phyloP scores from a whole-genome alignment of 2,888 invertebrate genomes.

The Melieria picta region DNA sequence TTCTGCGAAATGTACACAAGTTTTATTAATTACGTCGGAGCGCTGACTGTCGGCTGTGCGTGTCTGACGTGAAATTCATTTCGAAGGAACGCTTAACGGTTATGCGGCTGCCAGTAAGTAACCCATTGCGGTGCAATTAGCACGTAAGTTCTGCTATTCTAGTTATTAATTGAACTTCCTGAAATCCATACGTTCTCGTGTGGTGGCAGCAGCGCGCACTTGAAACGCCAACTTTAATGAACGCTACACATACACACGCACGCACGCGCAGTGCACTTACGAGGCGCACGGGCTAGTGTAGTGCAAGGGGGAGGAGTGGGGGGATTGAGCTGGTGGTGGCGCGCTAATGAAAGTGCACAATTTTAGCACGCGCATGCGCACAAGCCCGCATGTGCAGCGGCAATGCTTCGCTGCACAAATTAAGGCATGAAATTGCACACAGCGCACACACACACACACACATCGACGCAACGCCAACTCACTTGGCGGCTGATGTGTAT shows the following conservation, averaged over 20 bases:
- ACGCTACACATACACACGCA: not conserved
- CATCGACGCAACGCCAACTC: not conserved
- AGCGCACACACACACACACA: not conserved
- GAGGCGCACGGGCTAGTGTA: not conserved
- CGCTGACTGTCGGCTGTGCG: too few relatives aligned
- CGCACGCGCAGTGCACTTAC: not conserved
- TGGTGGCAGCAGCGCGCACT: too few relatives aligned
- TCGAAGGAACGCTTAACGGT: too few relatives aligned
- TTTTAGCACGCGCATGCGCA: slow-evolving; percentile 49
- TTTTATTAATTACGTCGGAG: too few relatives aligned
- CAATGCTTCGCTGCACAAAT: slow-evolving; percentile 57
- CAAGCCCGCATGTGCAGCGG: slow-evolving; percentile 46
- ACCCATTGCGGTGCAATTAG: not conserved
- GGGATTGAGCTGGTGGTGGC: slow-evolving; percentile 11
- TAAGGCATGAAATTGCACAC: slow-evolving; percentile 60
- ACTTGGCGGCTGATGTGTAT: not conserved
- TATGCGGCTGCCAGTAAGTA: too few relatives aligned
- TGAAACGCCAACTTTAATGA: not conserved
- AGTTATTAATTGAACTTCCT: slow-evolving; percentile 62
- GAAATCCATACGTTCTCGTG: slow-evolving; percentile 36
- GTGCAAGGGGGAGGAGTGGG: too few relatives aligned
- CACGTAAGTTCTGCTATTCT: slow-evolving; percentile 13
- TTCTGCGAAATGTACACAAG: too few relatives aligned
- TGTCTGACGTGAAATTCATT: too few relatives aligned
- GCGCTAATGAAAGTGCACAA: slow-evolving; percentile 38